Evolutionary conservation across 2,888 invertebrate genomes (phyloP), one percentile per base, ranked within the genome.

Genomic region (Drosophila anomelani): DNA sequence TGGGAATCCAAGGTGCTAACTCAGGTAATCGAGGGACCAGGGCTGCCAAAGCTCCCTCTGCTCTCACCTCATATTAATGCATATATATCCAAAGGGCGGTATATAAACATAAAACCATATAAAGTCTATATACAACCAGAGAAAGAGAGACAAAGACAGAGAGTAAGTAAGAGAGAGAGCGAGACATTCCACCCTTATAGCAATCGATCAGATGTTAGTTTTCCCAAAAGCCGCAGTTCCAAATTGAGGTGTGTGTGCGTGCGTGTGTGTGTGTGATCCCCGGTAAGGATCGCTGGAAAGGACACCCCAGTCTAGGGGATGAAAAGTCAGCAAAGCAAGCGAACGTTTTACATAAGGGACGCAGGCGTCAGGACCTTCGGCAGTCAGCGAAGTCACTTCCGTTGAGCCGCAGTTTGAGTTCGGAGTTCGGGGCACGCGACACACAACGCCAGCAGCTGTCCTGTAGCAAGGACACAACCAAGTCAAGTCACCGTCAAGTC

Each of bases 381-480:
- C 36, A 53, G 90, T 90, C 88, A 87, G 84, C 89, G 85, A 91
- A 91, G 91, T 91, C 91, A 91, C 85, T 91, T 91, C 91, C 91
- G 91, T 86, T 79, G 94, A 90, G 51, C 80, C 95, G 95, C 89
- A 94, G 94, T 80, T 56, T 17, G 57, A 75, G 87, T 94, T 91
- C 94, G 94, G 92, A 94, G 94, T 93, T 94, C 56, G 62, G 62
- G 63, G 60, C 63, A 62, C 57, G 75, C 66, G 66, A 74, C 75
- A 68, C 57, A 69, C 58, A 69, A 34, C 49, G 47, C 68, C 41
- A 61, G 56, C 67, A 59, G 63, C 63, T 63, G 63, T 51, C 64
- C 64, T 63, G 34, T 47, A 23, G 62, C 61, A 46, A 62, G 46
- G 46, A 64, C 47, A 63, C 63, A 4, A 7, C n/a, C 23, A 23